phyloP scores from a whole-genome alignment of 2,797 vertebrate species.

The Karalla daura region DNA sequence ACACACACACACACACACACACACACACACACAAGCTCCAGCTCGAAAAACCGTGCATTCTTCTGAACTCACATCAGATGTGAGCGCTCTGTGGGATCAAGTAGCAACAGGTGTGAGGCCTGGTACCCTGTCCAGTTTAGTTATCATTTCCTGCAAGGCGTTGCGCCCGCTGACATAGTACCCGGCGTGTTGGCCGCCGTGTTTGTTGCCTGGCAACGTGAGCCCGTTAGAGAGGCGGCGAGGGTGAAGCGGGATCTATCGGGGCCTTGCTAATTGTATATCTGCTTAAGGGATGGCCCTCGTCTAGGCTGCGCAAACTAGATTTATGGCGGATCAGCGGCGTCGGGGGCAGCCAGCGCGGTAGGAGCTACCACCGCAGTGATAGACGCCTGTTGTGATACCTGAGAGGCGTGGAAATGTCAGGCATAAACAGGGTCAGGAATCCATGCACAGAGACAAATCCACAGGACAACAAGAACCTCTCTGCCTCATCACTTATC shows the following conservation, averaged over 20 bases:
- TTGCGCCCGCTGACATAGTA: constrained; percentile 28
- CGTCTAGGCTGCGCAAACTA: constrained; percentile 7
- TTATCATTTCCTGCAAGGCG: constrained; percentile 47
- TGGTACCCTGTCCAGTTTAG: constrained; percentile 29
- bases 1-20: not conserved
- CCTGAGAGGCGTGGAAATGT: too few relatives aligned
- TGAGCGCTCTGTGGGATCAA: too few relatives aligned
- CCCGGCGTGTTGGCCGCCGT: not conserved
- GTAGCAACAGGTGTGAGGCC: constrained; percentile 27
- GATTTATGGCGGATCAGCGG: constrained; percentile 8
- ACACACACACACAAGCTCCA: not conserved
- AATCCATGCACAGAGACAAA: too few relatives aligned
- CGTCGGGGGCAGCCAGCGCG: constrained; percentile 14
- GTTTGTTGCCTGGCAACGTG: constrained; percentile 66
- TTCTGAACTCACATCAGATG: not conserved
- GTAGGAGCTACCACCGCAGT: not conserved
- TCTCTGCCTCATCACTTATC: too few relatives aligned
- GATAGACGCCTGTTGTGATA: not conserved
- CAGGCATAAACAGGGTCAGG: too few relatives aligned
- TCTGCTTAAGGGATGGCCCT: constrained; percentile 20
- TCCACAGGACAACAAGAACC: too few relatives aligned
- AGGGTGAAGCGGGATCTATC: constrained; percentile 30
- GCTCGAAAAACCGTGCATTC: not conserved
- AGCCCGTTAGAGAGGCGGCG: constrained; percentile 37
- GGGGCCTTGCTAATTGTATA: constrained; percentile 32